Percentiles rank a stretch among this genome's conserved stretches.
Evolutionary conservation across 2,797 vertebrate genomes (phyloP).

Genomic region (Prionace glauca): DNA sequence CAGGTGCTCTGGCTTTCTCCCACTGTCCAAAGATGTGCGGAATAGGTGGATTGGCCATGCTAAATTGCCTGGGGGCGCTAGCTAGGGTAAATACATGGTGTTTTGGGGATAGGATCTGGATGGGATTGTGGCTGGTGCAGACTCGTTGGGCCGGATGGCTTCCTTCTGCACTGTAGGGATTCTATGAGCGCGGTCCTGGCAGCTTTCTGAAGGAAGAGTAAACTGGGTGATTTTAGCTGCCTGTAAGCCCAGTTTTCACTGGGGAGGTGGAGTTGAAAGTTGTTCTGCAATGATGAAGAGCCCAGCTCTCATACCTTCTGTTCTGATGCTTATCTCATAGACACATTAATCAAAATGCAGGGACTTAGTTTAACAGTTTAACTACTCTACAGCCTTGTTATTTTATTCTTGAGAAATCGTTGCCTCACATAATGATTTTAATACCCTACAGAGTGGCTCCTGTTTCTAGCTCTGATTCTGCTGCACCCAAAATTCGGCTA

Average conservation of each 20-base stretch:
- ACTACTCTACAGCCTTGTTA: background rate
- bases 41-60: too few relatives aligned
- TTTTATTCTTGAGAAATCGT: background rate
- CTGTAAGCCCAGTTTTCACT: background rate
- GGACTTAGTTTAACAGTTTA: background rate
- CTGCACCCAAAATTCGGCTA: background rate
- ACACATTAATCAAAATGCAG: background rate
- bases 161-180: too few relatives aligned
- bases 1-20: too few relatives aligned
- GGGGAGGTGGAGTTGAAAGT: background rate
- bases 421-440: background rate
- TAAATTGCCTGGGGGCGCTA: too few relatives aligned
- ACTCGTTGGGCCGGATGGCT: too few relatives aligned
- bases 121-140: too few relatives aligned
- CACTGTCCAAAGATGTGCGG: too few relatives aligned
- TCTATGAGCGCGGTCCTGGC: background rate
- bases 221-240: background rate
- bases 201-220: background rate
- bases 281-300: background rate
- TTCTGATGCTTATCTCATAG: background rate
- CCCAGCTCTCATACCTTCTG: background rate
- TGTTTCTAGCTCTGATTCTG: background rate
- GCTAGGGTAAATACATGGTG: too few relatives aligned
- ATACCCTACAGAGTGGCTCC: background rate
- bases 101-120: too few relatives aligned